Evolutionary conservation across 2,888 invertebrate genomes (phyloP), one percentile per base, ranked within the genome.

Genomic region (Encarsia formosa): DNA sequence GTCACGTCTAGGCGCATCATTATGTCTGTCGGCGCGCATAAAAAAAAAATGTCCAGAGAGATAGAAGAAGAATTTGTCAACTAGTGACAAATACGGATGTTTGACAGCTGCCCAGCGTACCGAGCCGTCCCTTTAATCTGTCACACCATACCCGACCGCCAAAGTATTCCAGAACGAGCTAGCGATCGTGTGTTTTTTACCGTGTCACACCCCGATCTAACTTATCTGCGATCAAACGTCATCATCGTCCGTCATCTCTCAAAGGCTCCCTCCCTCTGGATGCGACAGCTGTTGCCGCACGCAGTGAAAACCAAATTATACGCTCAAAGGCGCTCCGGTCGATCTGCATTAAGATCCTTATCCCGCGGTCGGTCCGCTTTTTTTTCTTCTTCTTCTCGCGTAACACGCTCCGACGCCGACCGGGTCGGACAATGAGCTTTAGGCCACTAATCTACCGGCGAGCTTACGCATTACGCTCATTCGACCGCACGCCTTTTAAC

Each of bases 341-440:
- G 67, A 71, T 73, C 72, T 73, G 66, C 71, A 70, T 72, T 72
- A 67, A 71, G 73, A 73, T 73, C 47, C 47, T 65, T 71, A 73
- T 73, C 73, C n/a, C n/a, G n/a, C n/a, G 41, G 32, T 23, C 32
- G 16, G 23, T 40, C 45, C 48, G n/a, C n/a, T n/a, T n/a, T n/a
- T n/a, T n/a, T n/a, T n/a, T n/a, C n/a, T n/a, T n/a, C n/a, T n/a
- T n/a, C n/a, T n/a, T n/a, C n/a, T n/a, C n/a, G n/a, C n/a, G n/a
- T n/a, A n/a, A n/a, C n/a, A n/a, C n/a, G n/a, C n/a, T n/a, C n/a
- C n/a, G n/a, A n/a, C n/a, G n/a, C n/a, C n/a, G n/a, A n/a, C n/a
- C n/a, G n/a, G n/a, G n/a, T n/a, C n/a, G n/a, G n/a, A n/a, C n/a
- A n/a, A n/a, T n/a, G n/a, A n/a, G n/a, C n/a, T n/a, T n/a, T n/a